Evolutionary conservation across 2,113 vertebrate species (phyloP).

Genomic region (Bungarus multicinctus): DNA sequence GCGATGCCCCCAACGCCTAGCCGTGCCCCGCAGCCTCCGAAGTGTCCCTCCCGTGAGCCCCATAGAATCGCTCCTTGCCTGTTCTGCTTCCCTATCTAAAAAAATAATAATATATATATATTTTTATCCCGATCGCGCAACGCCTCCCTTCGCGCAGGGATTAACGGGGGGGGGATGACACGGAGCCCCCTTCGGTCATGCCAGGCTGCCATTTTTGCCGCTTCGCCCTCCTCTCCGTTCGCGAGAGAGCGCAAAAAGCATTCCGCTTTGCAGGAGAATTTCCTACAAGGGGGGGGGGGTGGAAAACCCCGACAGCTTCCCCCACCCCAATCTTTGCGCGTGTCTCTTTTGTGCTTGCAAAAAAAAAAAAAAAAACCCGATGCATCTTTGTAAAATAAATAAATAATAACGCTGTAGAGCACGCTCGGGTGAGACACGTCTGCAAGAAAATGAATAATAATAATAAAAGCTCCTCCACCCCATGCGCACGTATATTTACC

Average conservation of each 20-base stretch:
- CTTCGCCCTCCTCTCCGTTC: conserved; percentile 43
- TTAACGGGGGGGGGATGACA: not conserved
- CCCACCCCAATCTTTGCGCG: not conserved
- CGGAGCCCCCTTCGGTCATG: conserved; percentile 47
- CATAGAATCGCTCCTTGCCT: not conserved
- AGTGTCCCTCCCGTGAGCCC: not conserved
- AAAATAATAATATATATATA: too few relatives aligned
- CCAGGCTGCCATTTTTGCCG: conserved; percentile 68
- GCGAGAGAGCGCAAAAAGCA: conserved; percentile 26
- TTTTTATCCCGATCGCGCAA: not conserved
- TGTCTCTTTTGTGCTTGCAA: not conserved
- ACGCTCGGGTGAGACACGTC: not conserved
- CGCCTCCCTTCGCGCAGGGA: not conserved
- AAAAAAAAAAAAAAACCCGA: not conserved
- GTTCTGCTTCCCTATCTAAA: not conserved
- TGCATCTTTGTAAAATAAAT: not conserved
- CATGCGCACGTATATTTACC: not conserved
- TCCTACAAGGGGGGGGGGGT: not conserved
- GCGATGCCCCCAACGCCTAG: not conserved
- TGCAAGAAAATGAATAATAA: not conserved
- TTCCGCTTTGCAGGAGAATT: not conserved
- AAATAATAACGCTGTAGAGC: not conserved
- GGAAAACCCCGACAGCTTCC: not conserved
- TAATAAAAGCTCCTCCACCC: not conserved
- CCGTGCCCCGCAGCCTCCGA: not conserved